Evolutionary conservation across 2,797 vertebrate genomes (phyloP).

Genomic region (Peromyscus aztecus): DNA sequence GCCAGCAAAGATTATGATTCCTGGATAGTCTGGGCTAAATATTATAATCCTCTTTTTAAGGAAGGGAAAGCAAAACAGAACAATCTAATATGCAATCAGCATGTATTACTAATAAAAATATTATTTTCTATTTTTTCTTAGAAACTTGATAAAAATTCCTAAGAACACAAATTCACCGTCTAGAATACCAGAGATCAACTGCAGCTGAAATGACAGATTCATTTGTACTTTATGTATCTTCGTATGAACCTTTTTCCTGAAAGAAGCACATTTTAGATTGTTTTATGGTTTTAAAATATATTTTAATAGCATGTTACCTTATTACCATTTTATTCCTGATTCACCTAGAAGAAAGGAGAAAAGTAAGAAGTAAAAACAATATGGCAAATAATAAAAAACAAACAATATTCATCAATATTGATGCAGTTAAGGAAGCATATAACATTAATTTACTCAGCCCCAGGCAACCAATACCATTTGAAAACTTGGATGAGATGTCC

Average conservation of each 20-base stretch:
- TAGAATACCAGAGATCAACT: not conserved
- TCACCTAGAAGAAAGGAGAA: not conserved
- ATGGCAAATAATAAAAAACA: not conserved
- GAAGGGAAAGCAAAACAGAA: not conserved
- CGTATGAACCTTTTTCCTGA: not conserved
- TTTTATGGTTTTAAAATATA: constrained; percentile 1
- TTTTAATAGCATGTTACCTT: not conserved
- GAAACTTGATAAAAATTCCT: not conserved
- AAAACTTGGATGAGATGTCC: not conserved
- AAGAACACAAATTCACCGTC: not conserved
- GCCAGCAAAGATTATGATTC: not conserved
- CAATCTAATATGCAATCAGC: not conserved
- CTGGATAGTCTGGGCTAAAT: not conserved
- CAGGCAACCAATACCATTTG: not conserved
- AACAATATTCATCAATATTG: not conserved
- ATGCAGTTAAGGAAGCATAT: not conserved
- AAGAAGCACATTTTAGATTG: not conserved
- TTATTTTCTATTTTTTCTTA: not conserved
- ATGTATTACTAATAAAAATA: not conserved
- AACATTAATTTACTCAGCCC: not conserved
- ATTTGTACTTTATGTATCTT: not conserved
- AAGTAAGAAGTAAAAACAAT: not conserved
- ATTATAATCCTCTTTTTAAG: not conserved
- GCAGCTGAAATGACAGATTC: not conserved
- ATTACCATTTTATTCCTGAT: not conserved